A percentile compares a stretch with the other conserved stretches of the same genome.
Conservation (phyloP, 2,113 vertebrate genomes). For the Butorides virescens region DNA sequence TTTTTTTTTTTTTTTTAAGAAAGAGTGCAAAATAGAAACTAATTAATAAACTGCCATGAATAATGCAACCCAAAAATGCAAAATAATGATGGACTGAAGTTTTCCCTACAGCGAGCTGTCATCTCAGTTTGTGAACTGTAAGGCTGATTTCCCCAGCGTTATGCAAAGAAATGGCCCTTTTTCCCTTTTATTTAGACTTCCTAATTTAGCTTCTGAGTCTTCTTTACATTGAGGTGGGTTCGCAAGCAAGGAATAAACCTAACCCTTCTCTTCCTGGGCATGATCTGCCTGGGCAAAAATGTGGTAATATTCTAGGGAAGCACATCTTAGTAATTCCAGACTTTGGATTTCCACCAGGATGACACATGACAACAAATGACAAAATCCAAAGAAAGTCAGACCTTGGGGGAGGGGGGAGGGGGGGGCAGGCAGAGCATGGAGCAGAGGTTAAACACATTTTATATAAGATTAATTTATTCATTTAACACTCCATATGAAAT, state of each 20-base stretch:
- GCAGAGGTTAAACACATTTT: neutral
- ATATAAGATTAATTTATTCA: neutral
- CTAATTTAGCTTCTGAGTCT: neutral
- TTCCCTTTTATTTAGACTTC: neutral
- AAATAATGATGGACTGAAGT: conserved; percentile 49
- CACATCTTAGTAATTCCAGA: neutral
- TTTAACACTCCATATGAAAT: neutral
- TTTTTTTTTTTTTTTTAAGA: conserved; percentile 10
- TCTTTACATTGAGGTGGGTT: neutral
- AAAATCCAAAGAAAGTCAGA: conserved; percentile 13
- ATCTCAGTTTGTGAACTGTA: conserved; percentile 11
- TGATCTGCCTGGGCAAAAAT: neutral
- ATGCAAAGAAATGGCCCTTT: neutral
- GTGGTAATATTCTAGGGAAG: neutral
- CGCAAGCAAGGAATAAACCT: neutral
- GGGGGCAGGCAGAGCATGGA: too few species aligned
- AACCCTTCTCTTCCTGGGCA: neutral
- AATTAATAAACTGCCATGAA: conserved; percentile 45
- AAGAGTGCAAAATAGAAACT: conserved; percentile 8
- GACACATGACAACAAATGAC: neutral
- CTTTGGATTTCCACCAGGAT: neutral
- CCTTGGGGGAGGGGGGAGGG: accelerated
- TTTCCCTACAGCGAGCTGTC: conserved; percentile 42
- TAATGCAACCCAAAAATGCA: conserved; percentile 4
- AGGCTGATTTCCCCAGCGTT: neutral